Conservation (phyloP, 1,140 invertebrate genomes). For the Pemphigus obesinymphae region DNA sequence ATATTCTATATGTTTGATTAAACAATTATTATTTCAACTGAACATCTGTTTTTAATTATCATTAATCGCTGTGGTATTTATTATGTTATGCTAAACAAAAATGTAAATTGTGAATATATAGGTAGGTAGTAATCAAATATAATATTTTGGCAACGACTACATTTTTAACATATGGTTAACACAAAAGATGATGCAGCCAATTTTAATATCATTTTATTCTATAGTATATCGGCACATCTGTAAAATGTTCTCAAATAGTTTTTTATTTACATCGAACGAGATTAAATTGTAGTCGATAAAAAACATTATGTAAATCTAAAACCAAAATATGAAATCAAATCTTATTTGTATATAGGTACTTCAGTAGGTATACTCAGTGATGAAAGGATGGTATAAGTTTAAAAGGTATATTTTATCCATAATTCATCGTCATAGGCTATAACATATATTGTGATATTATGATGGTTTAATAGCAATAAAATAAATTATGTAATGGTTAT, state of each 20-base stretch:
- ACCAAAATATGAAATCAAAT: background rate
- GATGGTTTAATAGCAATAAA: no score
- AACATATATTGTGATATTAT: no score
- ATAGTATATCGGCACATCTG: background rate
- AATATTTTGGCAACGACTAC: constrained; percentile 18
- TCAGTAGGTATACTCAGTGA: no score
- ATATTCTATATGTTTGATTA: no score
- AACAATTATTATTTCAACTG: no score
- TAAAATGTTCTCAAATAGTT: background rate
- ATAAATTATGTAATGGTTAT: no score
- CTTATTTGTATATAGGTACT: no score
- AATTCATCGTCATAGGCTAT: no score
- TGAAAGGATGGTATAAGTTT: no score
- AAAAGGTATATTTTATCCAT: no score
- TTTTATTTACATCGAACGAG: background rate
- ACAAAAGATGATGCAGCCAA: background rate
- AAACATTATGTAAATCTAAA: background rate
- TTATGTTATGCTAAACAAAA: background rate
- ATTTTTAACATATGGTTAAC: background rate
- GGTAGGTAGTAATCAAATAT: background rate
- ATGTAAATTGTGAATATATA: background rate
- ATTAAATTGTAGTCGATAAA: background rate
- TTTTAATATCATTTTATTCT: background rate
- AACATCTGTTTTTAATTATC: no score
- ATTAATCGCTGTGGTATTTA: background rate